Conservation (phyloP, 2,888 invertebrate genomes). For the Cosmopolites sordidus region DNA sequence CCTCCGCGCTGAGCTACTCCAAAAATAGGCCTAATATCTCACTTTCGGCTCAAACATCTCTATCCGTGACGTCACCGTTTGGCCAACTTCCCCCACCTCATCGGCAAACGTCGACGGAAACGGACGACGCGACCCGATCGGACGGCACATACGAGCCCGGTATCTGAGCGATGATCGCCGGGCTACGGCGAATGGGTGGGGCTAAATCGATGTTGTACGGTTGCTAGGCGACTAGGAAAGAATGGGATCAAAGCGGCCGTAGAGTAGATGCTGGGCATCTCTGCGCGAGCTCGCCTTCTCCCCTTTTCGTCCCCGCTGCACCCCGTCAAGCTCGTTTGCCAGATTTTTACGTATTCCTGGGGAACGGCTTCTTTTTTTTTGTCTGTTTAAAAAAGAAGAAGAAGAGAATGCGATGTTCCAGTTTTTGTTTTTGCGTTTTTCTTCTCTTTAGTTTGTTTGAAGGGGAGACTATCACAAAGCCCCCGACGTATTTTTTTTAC, state of each 20-base stretch:
- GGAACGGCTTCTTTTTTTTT: no score
- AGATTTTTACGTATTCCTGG: no score
- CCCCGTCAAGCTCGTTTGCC: no score
- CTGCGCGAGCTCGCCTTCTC: no score
- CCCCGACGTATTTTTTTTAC: no score
- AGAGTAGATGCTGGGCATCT: slow-evolving; percentile 1
- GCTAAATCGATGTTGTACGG: slow-evolving; percentile 27
- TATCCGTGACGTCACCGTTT: slow-evolving; percentile 13
- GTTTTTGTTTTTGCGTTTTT: no score
- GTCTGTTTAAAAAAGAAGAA: no score
- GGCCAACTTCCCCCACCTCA: slow-evolving; percentile 3
- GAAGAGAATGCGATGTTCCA: no score
- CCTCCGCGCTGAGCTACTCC: not conserved
- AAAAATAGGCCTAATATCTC: slow-evolving; percentile 16
- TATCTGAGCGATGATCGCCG: slow-evolving; percentile 10
- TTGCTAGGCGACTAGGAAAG: slow-evolving; percentile 24
- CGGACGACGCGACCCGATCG: slow-evolving; percentile 2
- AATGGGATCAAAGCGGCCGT: slow-evolving; percentile 26
- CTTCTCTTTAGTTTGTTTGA: no score
- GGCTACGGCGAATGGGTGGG: slow-evolving; percentile 20
- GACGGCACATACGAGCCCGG: slow-evolving; percentile 24
- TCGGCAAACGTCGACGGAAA: slow-evolving; percentile 5
- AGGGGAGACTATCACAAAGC: no score
- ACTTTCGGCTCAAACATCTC: slow-evolving; percentile 3
- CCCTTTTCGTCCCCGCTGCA: no score